These are phyloP conservation scores for Lonchura striata DNA, from an alignment of 2,113 vertebrate genomes.

Conservation along the genomic window DNA sequence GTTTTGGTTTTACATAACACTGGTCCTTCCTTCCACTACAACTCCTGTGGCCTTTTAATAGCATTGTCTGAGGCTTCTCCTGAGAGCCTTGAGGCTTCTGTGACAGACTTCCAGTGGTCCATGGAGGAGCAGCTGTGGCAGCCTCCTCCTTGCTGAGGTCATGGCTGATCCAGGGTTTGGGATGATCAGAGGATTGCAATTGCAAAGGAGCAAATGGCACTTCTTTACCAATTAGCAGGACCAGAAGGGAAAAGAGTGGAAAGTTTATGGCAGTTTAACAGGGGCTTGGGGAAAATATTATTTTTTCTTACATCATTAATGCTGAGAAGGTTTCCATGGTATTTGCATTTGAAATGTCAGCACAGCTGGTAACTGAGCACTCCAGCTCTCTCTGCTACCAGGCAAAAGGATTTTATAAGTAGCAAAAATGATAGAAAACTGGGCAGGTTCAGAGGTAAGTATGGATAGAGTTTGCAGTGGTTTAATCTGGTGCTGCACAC, in stretches of 20 bases:
- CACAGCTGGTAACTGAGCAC: neutral
- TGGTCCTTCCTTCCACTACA: neutral
- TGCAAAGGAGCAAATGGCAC: neutral
- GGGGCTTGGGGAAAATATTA: neutral
- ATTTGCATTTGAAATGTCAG: conserved; percentile 28
- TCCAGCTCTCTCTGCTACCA: neutral
- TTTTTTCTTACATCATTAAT: neutral
- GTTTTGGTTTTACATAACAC: neutral
- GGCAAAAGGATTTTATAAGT: neutral
- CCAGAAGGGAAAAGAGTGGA: neutral
- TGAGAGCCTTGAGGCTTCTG: neutral
- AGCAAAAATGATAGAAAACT: neutral
- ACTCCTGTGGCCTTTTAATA: neutral
- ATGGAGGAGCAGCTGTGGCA: neutral
- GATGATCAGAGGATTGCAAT: neutral
- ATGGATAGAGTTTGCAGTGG: neutral
- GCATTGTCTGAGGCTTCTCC: neutral
- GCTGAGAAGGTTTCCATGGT: conserved; percentile 25
- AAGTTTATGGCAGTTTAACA: neutral
- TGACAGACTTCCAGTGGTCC: neutral
- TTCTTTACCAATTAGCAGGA: neutral
- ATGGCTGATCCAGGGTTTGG: neutral
- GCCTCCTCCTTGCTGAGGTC: neutral
- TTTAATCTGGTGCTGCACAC: neutral
- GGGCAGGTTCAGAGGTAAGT: neutral